A percentile compares a stretch with the other conserved stretches of the same genome.
These are phyloP conservation scores for Leptogaster cylindrica DNA, from an alignment of 2,888 invertebrate genomes.

Conservation along the genomic window DNA sequence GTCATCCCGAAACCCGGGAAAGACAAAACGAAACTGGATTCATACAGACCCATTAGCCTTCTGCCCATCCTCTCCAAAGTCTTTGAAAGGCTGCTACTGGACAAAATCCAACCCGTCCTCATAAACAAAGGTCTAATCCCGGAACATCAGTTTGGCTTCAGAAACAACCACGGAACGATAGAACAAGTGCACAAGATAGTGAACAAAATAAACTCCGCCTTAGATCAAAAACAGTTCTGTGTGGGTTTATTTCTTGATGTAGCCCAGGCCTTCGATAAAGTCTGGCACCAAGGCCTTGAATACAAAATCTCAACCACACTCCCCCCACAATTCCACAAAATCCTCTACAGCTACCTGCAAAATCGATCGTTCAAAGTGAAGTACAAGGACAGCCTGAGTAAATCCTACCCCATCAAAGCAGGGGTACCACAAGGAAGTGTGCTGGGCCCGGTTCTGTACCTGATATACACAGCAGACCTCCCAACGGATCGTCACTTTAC, in stretches of 20 bases:
- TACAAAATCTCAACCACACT: background rate
- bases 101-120: slow-evolving; percentile 43
- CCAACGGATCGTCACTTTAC: background rate
- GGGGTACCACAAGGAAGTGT: slow-evolving; percentile 11
- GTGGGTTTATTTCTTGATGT: slow-evolving; percentile 37
- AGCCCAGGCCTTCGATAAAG: slow-evolving; percentile 39
- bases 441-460: background rate
- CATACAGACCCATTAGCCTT: slow-evolving; percentile 47
- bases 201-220: background rate
- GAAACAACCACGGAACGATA: slow-evolving; percentile 31
- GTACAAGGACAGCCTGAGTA: background rate
- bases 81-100: slow-evolving; percentile 50
- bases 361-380: background rate
- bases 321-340: background rate
- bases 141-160: slow-evolving; percentile 26
- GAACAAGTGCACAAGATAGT: slow-evolving; percentile 11
- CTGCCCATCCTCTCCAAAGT: slow-evolving; percentile 49
- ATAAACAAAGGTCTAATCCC: background rate
- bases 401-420: background rate
- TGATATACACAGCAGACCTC: background rate
- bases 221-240: slow-evolving; percentile 38
- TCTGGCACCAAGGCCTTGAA: slow-evolving; percentile 36
- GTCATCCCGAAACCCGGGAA: slow-evolving; percentile 1
- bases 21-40: background rate
- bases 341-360: background rate